Conservation (phyloP, 2,113 vertebrate genomes). For the Thermophis baileyi region DNA sequence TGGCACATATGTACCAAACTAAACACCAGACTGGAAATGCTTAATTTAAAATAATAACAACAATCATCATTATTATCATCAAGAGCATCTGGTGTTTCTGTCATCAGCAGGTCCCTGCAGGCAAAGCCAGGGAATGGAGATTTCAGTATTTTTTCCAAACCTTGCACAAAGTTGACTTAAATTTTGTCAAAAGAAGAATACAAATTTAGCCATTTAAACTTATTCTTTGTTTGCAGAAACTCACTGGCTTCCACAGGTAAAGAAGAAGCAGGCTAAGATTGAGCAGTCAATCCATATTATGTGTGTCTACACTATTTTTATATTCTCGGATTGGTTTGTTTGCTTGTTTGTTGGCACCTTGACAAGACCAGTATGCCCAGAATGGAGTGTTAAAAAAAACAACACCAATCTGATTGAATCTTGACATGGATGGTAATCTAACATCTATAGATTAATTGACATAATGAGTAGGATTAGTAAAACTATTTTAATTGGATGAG, state of each 20-base stretch:
- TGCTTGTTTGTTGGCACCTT: background rate
- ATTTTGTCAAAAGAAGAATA: background rate
- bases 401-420: background rate
- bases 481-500: conserved; percentile 28
- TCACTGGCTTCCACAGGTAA: background rate
- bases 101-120: background rate
- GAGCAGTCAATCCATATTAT: background rate
- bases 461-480: conserved; percentile 5
- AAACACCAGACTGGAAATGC: background rate
- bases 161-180: background rate
- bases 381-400: background rate
- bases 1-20: background rate
- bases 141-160: background rate
- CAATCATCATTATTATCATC: background rate
- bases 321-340: background rate
- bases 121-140: background rate
- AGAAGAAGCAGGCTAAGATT: background rate
- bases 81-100: background rate
- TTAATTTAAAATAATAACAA: background rate
- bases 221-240: background rate
- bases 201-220: background rate
- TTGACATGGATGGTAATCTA: conserved; percentile 25
- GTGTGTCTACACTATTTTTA: background rate
- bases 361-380: background rate
- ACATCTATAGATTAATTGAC: background rate